Evolutionary conservation across 2,797 vertebrate genomes (phyloP), one percentile per base, ranked within the genome.

Genomic region (Chaetophractus vellerosus): DNA sequence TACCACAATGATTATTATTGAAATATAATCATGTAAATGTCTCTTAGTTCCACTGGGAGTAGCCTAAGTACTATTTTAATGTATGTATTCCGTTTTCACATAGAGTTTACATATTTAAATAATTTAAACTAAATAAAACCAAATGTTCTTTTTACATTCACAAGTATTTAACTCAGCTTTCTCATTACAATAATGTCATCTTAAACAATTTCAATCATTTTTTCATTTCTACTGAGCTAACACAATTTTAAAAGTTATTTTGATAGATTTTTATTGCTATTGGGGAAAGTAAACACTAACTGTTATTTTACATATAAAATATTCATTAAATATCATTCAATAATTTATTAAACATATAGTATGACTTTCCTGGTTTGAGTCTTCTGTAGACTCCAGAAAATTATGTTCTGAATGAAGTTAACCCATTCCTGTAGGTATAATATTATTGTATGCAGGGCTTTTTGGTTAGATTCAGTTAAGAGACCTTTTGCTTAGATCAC

Each of bases 1-100:
- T 85, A 79, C 38, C 1, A n/a, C 38, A 3, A 78, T 79, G 26
- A 61, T 50, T 87, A 52, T 28, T 93, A 66, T 31, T 80, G n/a
- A 93, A 88, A 89, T 83, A 68, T 57, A 90, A 69, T 68, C 50
- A 57, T 78, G 15, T 91, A 93, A 89, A 64, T 91, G 91, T 52
- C 36, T 85, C 26, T 91, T 68, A 74, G 4, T 48, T 64, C 89
- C 88, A 78, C 0, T 80, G 89, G 68, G 76, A 96, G 9, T 78
- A 95, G 50, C 3, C 45, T 81, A 79, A 82, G 91, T 80, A 78
- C 64, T 94, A 85, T 96, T 97, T 95, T 85, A 92, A 84, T 92
- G 24, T 79, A 45, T 41, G 7, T 9, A 69, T 72, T 96, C 94
- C 94, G 81, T 94, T 96, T 96, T 92, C 95, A 88, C 94, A 93